Evolutionary conservation across 2,113 vertebrate genomes (phyloP), one percentile per base, ranked within the genome.

Genomic region (Pagrus major): DNA sequence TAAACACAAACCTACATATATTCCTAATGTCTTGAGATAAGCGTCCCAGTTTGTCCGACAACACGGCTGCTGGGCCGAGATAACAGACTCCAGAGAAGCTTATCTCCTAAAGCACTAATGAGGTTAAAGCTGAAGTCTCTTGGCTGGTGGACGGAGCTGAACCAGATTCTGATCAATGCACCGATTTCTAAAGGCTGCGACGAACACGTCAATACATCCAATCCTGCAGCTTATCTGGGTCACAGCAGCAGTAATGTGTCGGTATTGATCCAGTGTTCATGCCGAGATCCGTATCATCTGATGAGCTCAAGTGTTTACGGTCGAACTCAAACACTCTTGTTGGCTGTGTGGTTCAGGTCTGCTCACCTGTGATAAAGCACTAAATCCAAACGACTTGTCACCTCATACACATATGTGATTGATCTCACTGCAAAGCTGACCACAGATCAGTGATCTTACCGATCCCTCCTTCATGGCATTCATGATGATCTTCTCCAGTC

Each of bases 401-500:
- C 12, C 25, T 52, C 11, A 52, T 27, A 18, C 9, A 20, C 33
- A 31, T 20, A 35, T 35, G 33, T 35, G 37, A 29, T 31, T 18
- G 31, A 29, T 7, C 15, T 9, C 14, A 20, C 15, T 18, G 18
- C 8, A 20, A n/a, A n/a, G 4, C 47, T 2, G 12, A 54, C 4
- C 5, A 3, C 51, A 9, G 59, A 5, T 49, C 3, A 23, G 15
- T 16, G 21, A 14, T 20, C 94, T 84, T 79, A 97, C 96, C 91
- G 78, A 9, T 20, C 96, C 96, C 3, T 95, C 93, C 69, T 92
- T 91, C 23, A 88, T 18, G 10, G 96, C 94, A 3, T 83, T 81
- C 94, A 97, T 78, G 55, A 96, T 75, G 42, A 93, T 91, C 80
- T 94, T 95, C 90, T 97, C 96, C 89, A 97, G 0, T 0, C 97